phyloP scores from a whole-genome alignment of 2,888 invertebrate species.

The Rapana venosa region DNA sequence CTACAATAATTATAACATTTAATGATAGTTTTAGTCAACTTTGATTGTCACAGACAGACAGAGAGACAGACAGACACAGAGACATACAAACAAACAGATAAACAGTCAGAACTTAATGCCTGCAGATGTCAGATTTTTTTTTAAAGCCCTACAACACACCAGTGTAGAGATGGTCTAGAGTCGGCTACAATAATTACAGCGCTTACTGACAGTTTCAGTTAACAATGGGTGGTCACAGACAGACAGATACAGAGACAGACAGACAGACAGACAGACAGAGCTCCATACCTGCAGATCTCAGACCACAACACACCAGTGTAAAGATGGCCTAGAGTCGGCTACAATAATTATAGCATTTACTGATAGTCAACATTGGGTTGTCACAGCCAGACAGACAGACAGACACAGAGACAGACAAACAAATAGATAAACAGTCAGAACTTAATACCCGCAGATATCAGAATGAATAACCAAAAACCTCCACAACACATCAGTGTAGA shows the following conservation, averaged over 20 bases:
- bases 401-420: background rate
- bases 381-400: background rate
- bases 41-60: background rate
- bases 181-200: too few species aligned
- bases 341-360: too few species aligned
- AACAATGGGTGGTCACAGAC: background rate
- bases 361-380: background rate
- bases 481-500: background rate
- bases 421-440: background rate
- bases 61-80: background rate
- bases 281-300: too few species aligned
- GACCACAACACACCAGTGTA: too few species aligned
- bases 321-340: too few species aligned
- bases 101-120: background rate
- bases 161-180: too few species aligned
- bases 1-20: too few species aligned
- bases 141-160: too few species aligned
- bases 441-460: background rate
- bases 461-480: background rate
- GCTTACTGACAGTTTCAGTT: too few species aligned
- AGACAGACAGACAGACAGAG: background rate
- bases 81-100: background rate
- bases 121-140: background rate
- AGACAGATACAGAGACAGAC: background rate
- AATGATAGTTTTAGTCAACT: too few species aligned